Conservation (phyloP, 2,888 invertebrate species). For the Sinodicranocentrus sp. region DNA sequence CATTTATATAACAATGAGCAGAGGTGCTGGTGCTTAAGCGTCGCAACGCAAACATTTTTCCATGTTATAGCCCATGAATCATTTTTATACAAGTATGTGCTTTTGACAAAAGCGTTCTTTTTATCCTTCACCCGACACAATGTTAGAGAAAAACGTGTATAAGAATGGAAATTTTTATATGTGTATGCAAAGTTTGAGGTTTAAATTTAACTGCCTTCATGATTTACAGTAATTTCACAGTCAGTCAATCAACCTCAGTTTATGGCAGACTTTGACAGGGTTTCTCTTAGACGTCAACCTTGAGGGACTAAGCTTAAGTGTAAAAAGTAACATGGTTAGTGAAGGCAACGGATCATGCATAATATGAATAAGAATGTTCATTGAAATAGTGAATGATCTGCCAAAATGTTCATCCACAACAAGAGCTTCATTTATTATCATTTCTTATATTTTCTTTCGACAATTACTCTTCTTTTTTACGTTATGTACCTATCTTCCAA, state of each 20-base stretch:
- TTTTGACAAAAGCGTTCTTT: neutral
- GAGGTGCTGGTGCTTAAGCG: neutral
- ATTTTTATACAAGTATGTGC: neutral
- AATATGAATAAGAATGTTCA: neutral
- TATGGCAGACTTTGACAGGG: neutral
- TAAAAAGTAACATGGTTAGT: neutral
- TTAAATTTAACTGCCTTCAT: neutral
- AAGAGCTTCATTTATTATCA: constrained; percentile 35
- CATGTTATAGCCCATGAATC: neutral
- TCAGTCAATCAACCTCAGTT: constrained; percentile 26
- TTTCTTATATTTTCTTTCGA: constrained; percentile 27
- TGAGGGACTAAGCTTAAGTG: neutral
- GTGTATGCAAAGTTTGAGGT: neutral
- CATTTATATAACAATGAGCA: neutral
- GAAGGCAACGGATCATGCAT: neutral
- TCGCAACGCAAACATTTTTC: neutral
- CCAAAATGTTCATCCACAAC: constrained; percentile 17
- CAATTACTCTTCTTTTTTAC: constrained; percentile 30
- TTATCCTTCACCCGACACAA: neutral
- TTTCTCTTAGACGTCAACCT: neutral
- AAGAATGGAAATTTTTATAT: neutral
- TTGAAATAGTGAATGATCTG: constrained; percentile 33
- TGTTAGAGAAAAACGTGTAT: neutral
- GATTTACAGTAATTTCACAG: neutral
- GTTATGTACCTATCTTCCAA: constrained; percentile 9